Evolutionary conservation across 2,797 vertebrate genomes (phyloP).

Genomic region (Lagodon rhomboides): DNA sequence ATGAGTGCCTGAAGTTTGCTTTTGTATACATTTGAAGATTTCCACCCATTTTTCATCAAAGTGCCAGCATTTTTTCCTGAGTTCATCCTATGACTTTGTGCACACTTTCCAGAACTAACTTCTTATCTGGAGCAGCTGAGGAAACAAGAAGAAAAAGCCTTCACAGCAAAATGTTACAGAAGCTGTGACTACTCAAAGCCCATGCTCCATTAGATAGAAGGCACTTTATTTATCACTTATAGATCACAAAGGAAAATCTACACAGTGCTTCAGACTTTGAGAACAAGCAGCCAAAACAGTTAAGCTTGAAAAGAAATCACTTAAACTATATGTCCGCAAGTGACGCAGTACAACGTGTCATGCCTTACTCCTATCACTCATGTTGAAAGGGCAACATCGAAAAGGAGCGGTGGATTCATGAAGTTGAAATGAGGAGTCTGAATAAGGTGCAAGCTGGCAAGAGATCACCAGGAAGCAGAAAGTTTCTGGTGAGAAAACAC

Average conservation of each 20-base stretch:
- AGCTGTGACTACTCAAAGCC: neutral
- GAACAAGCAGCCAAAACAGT: neutral
- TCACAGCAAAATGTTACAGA: neutral
- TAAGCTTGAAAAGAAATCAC: neutral
- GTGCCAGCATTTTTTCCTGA: neutral
- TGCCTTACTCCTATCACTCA: too few species aligned
- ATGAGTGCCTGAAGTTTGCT: conserved; percentile 28
- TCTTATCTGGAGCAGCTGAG: neutral
- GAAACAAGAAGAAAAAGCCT: neutral
- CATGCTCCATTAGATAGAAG: neutral
- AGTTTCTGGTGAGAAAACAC: too few species aligned
- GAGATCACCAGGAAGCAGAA: too few species aligned
- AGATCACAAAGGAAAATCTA: neutral
- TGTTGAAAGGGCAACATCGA: too few species aligned
- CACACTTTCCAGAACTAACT: conserved; percentile 4
- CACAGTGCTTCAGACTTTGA: neutral
- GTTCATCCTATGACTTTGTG: neutral
- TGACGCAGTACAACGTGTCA: too few species aligned
- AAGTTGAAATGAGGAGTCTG: too few species aligned
- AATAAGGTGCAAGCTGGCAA: too few species aligned
- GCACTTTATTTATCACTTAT: neutral
- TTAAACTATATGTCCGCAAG: too few species aligned
- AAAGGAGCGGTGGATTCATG: too few species aligned
- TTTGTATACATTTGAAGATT: conserved; percentile 21
- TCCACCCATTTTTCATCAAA: conserved; percentile 1